These are phyloP conservation scores for Archilochus colubris DNA, from an alignment of 2,113 vertebrate species.

Conservation along the genomic window DNA sequence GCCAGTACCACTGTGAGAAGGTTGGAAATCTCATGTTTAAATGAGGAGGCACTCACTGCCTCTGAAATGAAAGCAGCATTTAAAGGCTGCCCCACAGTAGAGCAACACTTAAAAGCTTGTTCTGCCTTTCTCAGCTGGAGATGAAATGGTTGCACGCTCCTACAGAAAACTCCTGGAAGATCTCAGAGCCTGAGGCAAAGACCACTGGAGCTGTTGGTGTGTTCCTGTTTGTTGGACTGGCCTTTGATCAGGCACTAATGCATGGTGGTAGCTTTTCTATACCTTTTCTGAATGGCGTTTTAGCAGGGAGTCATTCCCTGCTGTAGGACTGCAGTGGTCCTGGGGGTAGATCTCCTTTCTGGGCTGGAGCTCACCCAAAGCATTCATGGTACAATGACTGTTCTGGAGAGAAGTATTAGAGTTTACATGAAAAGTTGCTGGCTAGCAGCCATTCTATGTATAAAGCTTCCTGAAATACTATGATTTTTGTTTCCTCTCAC, in stretches of 20 bases:
- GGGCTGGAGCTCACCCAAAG: not conserved
- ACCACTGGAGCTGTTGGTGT: slow-evolving; percentile 3
- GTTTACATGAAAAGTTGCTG: not conserved
- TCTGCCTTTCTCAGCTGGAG: slow-evolving; percentile 32
- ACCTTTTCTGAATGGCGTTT: not conserved
- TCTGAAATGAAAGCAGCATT: not conserved
- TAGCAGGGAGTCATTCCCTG: not conserved
- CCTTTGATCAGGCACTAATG: slow-evolving; percentile 57
- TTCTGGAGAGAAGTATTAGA: not conserved
- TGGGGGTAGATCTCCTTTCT: not conserved
- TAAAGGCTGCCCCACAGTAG: slow-evolving; percentile 2
- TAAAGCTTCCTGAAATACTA: not conserved
- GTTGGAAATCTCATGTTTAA: not conserved
- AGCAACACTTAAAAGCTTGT: slow-evolving; percentile 1
- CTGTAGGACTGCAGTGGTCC: not conserved
- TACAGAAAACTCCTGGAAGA: slow-evolving; percentile 41
- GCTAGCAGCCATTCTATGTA: not conserved
- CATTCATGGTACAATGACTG: not conserved
- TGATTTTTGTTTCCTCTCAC: not conserved
- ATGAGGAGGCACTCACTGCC: not conserved
- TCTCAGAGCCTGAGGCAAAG: slow-evolving; percentile 40
- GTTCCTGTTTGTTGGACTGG: not conserved
- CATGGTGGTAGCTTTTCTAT: not conserved
- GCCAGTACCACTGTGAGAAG: not conserved
- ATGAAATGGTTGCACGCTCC: slow-evolving; percentile 24